phyloP scores from a whole-genome alignment of 2,888 invertebrate species.

The Biston stratarius region DNA sequence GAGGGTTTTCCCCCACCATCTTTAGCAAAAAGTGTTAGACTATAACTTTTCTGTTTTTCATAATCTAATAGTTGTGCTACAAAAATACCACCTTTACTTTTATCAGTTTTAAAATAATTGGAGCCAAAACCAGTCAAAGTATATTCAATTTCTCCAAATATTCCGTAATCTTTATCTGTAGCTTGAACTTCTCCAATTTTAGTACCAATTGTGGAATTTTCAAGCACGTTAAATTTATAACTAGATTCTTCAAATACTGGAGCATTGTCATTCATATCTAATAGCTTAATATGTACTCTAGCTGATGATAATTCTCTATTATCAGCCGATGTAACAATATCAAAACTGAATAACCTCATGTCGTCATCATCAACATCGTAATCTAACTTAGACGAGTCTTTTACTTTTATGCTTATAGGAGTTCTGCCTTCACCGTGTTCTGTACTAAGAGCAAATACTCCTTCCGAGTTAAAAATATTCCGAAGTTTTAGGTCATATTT shows the following conservation, averaged over 20 bases:
- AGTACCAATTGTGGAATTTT: constrained; percentile 88
- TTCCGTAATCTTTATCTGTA: constrained; percentile 90
- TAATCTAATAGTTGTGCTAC: constrained; percentile 90
- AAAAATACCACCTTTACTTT: constrained; percentile 88
- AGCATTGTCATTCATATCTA: constrained; percentile 93
- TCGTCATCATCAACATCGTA: constrained; percentile 89
- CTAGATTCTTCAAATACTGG: constrained; percentile 89
- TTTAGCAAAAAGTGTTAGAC: constrained; percentile 91
- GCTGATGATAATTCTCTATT: constrained; percentile 86
- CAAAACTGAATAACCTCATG: constrained; percentile 88
- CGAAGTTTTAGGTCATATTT: constrained; percentile 88
- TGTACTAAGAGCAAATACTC: constrained; percentile 88
- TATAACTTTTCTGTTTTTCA: constrained; percentile 92
- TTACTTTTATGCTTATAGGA: constrained; percentile 90
- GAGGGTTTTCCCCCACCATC: constrained; percentile 93
- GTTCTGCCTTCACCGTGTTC: constrained; percentile 90
- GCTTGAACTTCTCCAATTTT: constrained; percentile 89
- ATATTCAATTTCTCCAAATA: constrained; percentile 91
- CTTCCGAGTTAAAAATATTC: constrained; percentile 86
- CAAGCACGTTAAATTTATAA: constrained; percentile 89
- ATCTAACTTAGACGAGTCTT: constrained; percentile 88
- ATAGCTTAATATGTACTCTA: constrained; percentile 87
- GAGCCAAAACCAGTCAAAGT: constrained; percentile 92
- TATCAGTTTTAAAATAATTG: constrained; percentile 90
- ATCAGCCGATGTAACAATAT: constrained; percentile 87